Evolutionary conservation across 2,113 vertebrate genomes (phyloP).

Genomic region (Balaeniceps rex): DNA sequence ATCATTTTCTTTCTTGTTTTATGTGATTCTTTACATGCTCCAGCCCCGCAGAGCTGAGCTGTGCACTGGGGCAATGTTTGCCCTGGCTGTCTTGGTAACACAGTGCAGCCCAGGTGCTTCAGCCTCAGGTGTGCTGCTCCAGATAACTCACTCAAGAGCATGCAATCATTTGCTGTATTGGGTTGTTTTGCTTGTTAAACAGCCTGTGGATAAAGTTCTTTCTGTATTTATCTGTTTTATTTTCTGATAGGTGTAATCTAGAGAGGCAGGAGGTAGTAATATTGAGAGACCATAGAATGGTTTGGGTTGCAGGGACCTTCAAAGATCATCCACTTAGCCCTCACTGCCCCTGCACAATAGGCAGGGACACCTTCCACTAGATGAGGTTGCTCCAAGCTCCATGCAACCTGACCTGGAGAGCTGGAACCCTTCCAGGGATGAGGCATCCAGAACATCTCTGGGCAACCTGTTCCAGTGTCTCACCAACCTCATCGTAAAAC

Average conservation of each 20-base stretch:
- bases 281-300: not conserved
- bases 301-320: not conserved
- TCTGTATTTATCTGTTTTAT: not conserved
- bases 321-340: too few relatives aligned
- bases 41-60: not conserved
- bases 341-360: too few relatives aligned
- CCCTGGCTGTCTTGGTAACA: not conserved
- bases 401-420: not conserved
- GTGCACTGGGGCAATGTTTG: too few relatives aligned
- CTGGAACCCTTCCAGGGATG: not conserved
- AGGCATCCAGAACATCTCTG: too few relatives aligned
- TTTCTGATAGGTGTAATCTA: not conserved
- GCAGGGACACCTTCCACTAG: not conserved
- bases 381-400: not conserved
- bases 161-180: accelerated
- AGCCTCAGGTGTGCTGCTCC: too few relatives aligned
- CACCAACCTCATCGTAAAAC: too few relatives aligned
- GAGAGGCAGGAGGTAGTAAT: not conserved
- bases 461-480: too few relatives aligned
- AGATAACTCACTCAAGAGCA: accelerated
- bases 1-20: not conserved
- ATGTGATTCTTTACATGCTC: accelerated
- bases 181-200: not conserved
- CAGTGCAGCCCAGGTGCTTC: not conserved
- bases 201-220: not conserved